Evolutionary conservation across 2,113 vertebrate genomes (phyloP).

Genomic region (Mola mola): DNA sequence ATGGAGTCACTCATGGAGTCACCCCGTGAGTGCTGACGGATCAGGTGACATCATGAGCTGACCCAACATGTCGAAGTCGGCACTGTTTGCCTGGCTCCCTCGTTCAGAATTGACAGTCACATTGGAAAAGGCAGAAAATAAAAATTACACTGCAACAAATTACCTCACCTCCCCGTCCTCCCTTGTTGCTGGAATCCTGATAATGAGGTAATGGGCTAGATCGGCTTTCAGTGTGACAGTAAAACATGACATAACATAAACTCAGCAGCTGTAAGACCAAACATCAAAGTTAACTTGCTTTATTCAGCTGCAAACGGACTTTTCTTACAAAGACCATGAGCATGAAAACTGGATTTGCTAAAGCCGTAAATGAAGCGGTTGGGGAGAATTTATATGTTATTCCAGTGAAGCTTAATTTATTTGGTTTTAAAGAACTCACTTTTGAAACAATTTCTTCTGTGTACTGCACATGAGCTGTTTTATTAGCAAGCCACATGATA

Average conservation of each 20-base stretch:
- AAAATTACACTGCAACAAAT: conserved; percentile 52
- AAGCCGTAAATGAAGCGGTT: conserved; percentile 30
- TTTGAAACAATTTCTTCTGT: conserved; percentile 40
- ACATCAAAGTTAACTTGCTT: conserved; percentile 39
- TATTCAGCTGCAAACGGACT: conserved; percentile 23
- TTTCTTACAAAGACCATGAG: neutral
- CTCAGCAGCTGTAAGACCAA: conserved; percentile 9
- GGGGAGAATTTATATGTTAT: conserved; percentile 38
- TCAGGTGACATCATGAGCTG: conserved; percentile 52
- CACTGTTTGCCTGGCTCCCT: conserved; percentile 3
- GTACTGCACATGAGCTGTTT: conserved; percentile 47
- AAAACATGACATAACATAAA: conserved; percentile 55
- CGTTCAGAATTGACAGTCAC: conserved; percentile 23
- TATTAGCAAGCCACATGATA: conserved; percentile 50
- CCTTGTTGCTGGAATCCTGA: conserved; percentile 41
- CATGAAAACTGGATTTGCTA: conserved; percentile 11
- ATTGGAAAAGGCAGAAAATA: conserved; percentile 42
- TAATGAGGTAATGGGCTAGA: conserved; percentile 63
- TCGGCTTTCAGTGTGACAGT: conserved; percentile 28
- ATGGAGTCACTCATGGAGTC: conserved; percentile 55
- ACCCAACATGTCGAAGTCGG: conserved; percentile 12
- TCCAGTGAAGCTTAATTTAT: conserved; percentile 36
- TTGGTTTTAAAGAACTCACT: conserved; percentile 41
- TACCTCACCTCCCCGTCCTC: conserved; percentile 45
- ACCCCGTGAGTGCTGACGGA: conserved; percentile 24